These are phyloP conservation scores for Cheilosia impressa DNA, from an alignment of 2,888 invertebrate species.

Conservation along the genomic window DNA sequence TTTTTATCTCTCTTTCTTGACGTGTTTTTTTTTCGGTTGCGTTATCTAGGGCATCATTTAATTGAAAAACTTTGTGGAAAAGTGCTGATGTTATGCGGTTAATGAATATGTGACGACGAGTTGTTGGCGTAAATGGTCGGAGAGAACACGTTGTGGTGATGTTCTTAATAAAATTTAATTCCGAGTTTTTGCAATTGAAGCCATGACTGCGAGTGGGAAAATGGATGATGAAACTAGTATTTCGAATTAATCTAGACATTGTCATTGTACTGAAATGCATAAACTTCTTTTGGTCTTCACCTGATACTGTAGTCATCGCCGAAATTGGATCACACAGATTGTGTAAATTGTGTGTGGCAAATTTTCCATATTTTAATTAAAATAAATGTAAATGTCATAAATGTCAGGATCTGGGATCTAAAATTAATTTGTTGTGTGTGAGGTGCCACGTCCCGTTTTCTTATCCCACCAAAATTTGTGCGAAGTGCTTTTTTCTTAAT, in stretches of 20 bases:
- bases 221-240: not conserved
- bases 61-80: constrained; percentile 74
- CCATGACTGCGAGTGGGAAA: constrained; percentile 6
- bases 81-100: constrained; percentile 71
- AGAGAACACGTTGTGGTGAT: constrained; percentile 31
- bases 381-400: no score
- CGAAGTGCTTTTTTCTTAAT: no score
- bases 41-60: constrained; percentile 73
- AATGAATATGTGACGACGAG: constrained; percentile 72
- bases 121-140: constrained; percentile 26
- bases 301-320: no score
- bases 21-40: constrained; percentile 40
- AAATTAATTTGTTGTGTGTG: no score
- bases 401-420: no score
- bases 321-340: no score
- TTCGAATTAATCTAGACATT: constrained; percentile 10
- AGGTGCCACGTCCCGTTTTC: no score
- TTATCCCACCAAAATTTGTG: no score
- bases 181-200: constrained; percentile 39
- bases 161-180: constrained; percentile 69
- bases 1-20: constrained; percentile 20
- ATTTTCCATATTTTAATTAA: no score
- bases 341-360: no score
- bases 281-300: no score
- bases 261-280: no score